Percentiles rank a stretch among this genome's conserved stretches.
Conservation (phyloP, 2,888 invertebrate species). For the Polia nebulosa region DNA sequence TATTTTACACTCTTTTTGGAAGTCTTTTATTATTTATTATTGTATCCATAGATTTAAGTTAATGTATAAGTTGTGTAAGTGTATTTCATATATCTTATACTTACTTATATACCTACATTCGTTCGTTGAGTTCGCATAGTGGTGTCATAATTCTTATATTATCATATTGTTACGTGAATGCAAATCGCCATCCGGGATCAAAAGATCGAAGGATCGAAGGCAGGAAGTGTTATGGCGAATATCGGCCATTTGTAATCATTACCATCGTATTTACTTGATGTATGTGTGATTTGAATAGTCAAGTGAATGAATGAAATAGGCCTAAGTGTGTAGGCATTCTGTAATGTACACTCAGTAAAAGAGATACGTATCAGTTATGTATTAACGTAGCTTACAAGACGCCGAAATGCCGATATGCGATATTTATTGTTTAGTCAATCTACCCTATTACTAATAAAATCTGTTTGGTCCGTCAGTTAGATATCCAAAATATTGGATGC, state of each 20-base stretch:
- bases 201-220: conserved; percentile 47
- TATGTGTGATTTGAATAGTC: conserved; percentile 33
- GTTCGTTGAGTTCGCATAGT: conserved; percentile 1
- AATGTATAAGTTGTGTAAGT: too few species aligned
- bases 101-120: too few species aligned
- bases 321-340: neutral
- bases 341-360: conserved; percentile 18
- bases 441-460: too few species aligned
- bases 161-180: conserved; percentile 47
- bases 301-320: conserved; percentile 15
- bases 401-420: too few species aligned
- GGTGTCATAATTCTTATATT: conserved; percentile 12
- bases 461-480: too few species aligned
- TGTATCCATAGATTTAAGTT: too few species aligned
- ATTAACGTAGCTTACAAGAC: neutral
- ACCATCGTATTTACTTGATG: conserved; percentile 20
- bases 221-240: conserved; percentile 43
- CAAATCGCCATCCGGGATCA: conserved; percentile 64
- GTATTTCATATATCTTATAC: too few species aligned
- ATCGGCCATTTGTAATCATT: conserved; percentile 49
- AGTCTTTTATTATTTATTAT: too few species aligned
- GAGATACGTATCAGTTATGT: neutral
- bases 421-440: too few species aligned
- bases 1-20: too few species aligned
- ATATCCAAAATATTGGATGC: too few species aligned